phyloP scores from a whole-genome alignment of 2,113 vertebrate genomes.

The Tursiops truncatus region DNA sequence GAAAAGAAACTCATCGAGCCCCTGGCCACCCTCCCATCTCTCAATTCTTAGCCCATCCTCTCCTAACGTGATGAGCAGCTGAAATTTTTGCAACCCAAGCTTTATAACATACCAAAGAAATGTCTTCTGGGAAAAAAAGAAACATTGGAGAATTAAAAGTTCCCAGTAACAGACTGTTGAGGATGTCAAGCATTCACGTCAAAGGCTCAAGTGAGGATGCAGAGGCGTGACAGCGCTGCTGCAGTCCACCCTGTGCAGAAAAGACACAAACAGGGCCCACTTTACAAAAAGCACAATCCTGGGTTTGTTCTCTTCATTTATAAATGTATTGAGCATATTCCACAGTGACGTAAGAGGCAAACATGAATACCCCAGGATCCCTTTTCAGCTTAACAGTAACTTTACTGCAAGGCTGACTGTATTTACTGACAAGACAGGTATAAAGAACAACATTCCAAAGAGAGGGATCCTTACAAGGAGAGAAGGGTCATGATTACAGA shows the following conservation, averaged over 20 bases:
- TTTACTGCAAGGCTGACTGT: not conserved
- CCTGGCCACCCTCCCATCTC: not conserved
- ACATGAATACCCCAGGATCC: not conserved
- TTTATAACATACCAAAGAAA: not conserved
- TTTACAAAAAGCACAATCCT: not conserved
- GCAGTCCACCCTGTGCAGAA: rapidly evolving
- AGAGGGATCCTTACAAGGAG: not conserved
- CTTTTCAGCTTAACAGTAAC: not conserved
- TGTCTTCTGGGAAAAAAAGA: not conserved
- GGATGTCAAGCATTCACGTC: not conserved
- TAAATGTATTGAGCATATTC: not conserved
- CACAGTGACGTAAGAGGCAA: not conserved
- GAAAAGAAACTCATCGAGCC: not conserved
- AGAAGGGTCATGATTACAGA: not conserved
- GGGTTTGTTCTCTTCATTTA: not conserved
- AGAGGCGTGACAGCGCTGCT: rapidly evolving
- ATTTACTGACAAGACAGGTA: not conserved
- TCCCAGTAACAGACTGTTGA: not conserved
- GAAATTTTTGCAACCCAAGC: not conserved
- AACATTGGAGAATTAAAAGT: not conserved
- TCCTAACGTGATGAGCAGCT: not conserved
- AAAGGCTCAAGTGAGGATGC: not conserved
- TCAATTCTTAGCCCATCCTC: not conserved
- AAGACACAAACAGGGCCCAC: rapidly evolving
- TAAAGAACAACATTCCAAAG: not conserved